A percentile compares a stretch with the other conserved stretches of the same genome.
phyloP scores from a whole-genome alignment of 2,888 invertebrate species.

The Sinohyriopsis cumingii region DNA sequence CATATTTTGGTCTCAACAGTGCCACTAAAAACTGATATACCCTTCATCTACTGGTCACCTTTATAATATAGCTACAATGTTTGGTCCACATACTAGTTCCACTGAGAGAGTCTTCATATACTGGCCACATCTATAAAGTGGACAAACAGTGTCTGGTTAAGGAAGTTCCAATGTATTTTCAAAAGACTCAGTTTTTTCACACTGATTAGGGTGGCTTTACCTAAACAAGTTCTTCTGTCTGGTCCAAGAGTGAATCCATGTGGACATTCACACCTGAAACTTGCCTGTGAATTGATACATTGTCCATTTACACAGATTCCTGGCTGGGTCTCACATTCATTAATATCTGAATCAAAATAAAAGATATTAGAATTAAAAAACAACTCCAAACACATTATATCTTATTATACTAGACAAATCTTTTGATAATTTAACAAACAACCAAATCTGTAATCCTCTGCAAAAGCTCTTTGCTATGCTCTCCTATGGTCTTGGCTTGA shows the following conservation, averaged over 20 bases:
- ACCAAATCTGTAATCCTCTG: too few species aligned
- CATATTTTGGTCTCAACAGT: background rate
- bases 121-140: conserved; percentile 1
- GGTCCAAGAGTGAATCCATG: conserved; percentile 87
- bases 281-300: conserved; percentile 88
- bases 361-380: background rate
- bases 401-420: too few species aligned
- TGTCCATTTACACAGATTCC: conserved; percentile 83
- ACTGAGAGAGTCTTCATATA: background rate
- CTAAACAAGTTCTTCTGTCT: conserved; percentile 85
- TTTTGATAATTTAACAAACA: too few species aligned
- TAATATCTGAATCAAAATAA: conserved; percentile 77
- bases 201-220: conserved; percentile 70
- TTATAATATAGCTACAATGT: too few species aligned
- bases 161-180: too few species aligned
- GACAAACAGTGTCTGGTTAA: background rate
- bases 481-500: too few species aligned
- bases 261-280: conserved; percentile 87
- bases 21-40: too few species aligned
- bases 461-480: too few species aligned
- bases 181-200: background rate
- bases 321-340: conserved; percentile 83
- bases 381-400: background rate
- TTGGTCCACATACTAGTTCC: too few species aligned
- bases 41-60: too few species aligned